Conservation (phyloP, 2,888 invertebrate genomes). For the Eupeodes latifasciatus region DNA sequence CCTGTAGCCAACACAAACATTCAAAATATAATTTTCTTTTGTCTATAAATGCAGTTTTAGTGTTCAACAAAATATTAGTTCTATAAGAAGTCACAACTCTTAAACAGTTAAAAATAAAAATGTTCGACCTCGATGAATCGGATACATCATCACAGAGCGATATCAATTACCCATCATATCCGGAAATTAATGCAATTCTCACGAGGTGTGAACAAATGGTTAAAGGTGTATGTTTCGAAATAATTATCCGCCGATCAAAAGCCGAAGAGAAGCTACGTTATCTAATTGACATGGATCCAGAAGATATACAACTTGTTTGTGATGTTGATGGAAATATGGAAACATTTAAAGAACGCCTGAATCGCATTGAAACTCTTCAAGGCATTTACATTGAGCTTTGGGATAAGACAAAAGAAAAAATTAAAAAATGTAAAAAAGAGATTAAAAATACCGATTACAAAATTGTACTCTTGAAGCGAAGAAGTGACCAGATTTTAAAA, state of each 20-base stretch:
- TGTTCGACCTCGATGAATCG: not conserved
- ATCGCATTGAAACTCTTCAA: conserved; percentile 17
- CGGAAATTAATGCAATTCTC: not conserved
- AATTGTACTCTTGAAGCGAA: conserved; percentile 2
- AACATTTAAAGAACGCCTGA: conserved; percentile 6
- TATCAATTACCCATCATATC: not conserved
- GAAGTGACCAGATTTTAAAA: not conserved
- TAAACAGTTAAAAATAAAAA: not conserved
- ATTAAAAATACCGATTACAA: conserved; percentile 10
- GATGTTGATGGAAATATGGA: not conserved
- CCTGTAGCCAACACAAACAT: too few species aligned
- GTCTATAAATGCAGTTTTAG: too few species aligned
- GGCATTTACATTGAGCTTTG: conserved; percentile 16
- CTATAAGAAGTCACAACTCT: not conserved
- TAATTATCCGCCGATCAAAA: not conserved
- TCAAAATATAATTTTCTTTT: too few species aligned
- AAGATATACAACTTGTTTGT: not conserved
- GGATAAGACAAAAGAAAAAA: not conserved
- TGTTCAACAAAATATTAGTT: not conserved
- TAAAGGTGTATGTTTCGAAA: conserved; percentile 12
- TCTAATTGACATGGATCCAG: conserved; percentile 16
- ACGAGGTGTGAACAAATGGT: conserved; percentile 19
- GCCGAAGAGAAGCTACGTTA: not conserved
- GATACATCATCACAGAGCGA: not conserved
- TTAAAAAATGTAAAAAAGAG: not conserved